These are phyloP conservation scores for Eilema sororculum DNA, from an alignment of 2,888 invertebrate genomes.

Conservation along the genomic window DNA sequence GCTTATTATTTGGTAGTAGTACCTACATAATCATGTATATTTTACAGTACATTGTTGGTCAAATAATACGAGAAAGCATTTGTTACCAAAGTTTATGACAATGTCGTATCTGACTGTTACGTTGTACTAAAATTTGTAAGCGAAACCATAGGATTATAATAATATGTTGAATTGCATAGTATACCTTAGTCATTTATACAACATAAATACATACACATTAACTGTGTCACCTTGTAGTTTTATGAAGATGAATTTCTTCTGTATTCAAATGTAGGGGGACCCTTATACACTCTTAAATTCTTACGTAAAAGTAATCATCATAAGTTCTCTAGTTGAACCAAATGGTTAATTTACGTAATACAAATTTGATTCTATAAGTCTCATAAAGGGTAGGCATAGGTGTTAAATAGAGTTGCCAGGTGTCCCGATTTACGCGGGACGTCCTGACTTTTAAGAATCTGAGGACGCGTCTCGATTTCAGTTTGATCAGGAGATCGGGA, in stretches of 20 bases:
- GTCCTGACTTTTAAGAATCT: too few species aligned
- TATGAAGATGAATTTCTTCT: not conserved
- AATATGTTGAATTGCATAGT: slow-evolving; percentile 9
- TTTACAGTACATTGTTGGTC: not conserved
- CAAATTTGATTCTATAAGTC: too few species aligned
- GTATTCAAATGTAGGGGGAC: not conserved
- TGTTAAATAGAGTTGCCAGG: too few species aligned
- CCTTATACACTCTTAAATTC: too few species aligned
- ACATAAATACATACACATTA: not conserved
- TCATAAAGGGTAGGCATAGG: too few species aligned
- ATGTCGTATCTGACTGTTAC: not conserved
- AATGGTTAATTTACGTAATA: too few species aligned
- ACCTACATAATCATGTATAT: not conserved
- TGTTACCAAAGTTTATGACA: slow-evolving; percentile 9
- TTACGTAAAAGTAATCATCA: too few species aligned
- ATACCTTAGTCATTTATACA: not conserved
- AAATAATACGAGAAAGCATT: slow-evolving; percentile 12
- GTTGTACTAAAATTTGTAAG: slow-evolving; percentile 14
- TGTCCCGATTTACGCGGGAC: too few species aligned
- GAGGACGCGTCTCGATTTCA: too few species aligned
- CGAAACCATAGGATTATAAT: slow-evolving; percentile 6
- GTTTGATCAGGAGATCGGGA: too few species aligned
- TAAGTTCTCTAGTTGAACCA: too few species aligned
- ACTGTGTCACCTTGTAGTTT: not conserved
- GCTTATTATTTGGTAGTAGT: not conserved